A percentile compares a stretch with the other conserved stretches of the same genome.
Evolutionary conservation across 2,797 vertebrate species (phyloP).

Genomic region (Leptodactylus fallax): DNA sequence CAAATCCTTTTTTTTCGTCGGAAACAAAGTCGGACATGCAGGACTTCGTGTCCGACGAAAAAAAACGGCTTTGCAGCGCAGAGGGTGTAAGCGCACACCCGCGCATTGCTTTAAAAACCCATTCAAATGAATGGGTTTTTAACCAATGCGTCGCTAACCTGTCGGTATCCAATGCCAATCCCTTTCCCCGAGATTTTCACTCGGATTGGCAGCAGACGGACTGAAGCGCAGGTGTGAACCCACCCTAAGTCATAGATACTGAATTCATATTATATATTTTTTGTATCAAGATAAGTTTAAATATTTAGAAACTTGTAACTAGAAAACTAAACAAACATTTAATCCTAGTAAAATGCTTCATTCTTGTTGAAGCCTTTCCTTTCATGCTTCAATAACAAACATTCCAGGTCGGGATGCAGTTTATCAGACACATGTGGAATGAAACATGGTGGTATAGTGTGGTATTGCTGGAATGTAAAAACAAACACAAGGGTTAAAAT

Average conservation of each 20-base stretch:
- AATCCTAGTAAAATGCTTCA: background rate
- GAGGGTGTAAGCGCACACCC: too few species aligned
- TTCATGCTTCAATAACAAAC: background rate
- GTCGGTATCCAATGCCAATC: too few species aligned
- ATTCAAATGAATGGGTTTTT: too few species aligned
- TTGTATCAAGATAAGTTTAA: background rate
- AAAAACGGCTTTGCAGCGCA: too few species aligned
- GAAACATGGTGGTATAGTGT: background rate
- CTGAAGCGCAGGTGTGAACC: too few species aligned
- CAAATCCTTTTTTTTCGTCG: too few species aligned
- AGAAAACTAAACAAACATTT: background rate
- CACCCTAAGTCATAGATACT: background rate
- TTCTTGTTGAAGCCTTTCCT: background rate
- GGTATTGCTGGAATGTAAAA: conserved; percentile 32
- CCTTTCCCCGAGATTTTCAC: too few species aligned
- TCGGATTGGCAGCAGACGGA: too few species aligned
- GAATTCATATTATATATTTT: background rate
- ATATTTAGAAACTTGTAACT: background rate
- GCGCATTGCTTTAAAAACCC: too few species aligned
- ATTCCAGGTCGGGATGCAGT: background rate
- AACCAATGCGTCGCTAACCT: too few species aligned
- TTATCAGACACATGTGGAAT: background rate
- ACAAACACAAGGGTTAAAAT: conserved; percentile 29
- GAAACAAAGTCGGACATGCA: too few species aligned
- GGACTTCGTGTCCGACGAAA: too few species aligned